Conservation (phyloP, 2,888 invertebrate genomes). For the Lamproptera curius region DNA sequence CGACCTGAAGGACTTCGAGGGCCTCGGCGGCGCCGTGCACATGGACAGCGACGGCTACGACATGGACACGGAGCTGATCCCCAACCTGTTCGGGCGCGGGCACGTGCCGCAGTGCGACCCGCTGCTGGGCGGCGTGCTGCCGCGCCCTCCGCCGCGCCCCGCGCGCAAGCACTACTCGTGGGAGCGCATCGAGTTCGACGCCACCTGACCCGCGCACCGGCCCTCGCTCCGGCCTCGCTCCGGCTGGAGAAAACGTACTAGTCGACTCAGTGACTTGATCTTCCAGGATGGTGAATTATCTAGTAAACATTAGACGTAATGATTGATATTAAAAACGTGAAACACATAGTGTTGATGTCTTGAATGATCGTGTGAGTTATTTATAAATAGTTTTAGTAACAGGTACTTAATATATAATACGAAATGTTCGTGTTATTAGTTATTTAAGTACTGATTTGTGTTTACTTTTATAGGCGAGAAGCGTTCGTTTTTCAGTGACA, state of each 20-base stretch:
- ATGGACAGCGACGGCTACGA: slow-evolving; percentile 77
- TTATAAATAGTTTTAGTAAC: slow-evolving; percentile 23
- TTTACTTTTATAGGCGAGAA: slow-evolving; percentile 52
- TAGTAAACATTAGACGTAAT: slow-evolving; percentile 41
- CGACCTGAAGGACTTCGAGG: slow-evolving; percentile 80
- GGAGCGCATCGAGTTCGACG: slow-evolving; percentile 88
- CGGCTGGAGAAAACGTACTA: slow-evolving; percentile 41
- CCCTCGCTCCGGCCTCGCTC: slow-evolving; percentile 21
- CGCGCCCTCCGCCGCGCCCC: slow-evolving; percentile 80
- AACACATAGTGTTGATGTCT: slow-evolving; percentile 64
- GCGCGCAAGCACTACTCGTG: slow-evolving; percentile 83
- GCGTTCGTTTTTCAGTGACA: slow-evolving; percentile 42
- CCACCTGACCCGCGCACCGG: slow-evolving; percentile 64
- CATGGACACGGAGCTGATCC: slow-evolving; percentile 65
- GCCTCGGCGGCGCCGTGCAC: slow-evolving; percentile 79
- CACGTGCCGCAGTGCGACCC: slow-evolving; percentile 82
- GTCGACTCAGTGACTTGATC: slow-evolving; percentile 56
- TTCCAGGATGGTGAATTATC: slow-evolving; percentile 54
- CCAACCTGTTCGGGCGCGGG: slow-evolving; percentile 68
- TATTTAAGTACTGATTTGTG: slow-evolving; percentile 49
- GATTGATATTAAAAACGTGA: slow-evolving; percentile 35
- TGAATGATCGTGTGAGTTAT: slow-evolving; percentile 35
- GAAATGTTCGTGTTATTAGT: slow-evolving; percentile 67
- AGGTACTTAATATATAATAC: slow-evolving; percentile 65
- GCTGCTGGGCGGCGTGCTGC: slow-evolving; percentile 81